phyloP scores from a whole-genome alignment of 2,113 vertebrate species.

The Tringa solitaria region DNA sequence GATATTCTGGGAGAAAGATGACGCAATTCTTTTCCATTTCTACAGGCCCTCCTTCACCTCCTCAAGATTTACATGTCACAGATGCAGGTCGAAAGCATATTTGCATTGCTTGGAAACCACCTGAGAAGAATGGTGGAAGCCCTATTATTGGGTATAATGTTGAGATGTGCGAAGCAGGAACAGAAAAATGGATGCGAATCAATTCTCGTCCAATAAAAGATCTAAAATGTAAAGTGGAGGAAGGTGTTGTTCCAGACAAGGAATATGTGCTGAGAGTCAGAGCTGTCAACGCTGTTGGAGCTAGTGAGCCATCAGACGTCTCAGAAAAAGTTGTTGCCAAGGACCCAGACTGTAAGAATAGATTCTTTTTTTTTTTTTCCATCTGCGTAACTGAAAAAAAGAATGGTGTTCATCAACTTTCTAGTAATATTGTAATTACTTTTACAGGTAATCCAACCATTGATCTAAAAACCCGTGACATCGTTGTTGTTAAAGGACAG shows the following conservation, averaged over 20 bases:
- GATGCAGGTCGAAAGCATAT: conserved; percentile 93
- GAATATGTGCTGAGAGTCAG: conserved; percentile 92
- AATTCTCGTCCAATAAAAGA: conserved; percentile 94
- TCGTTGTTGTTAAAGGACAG: conserved; percentile 91
- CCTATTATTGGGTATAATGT: conserved; percentile 94
- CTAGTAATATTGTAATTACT: neutral
- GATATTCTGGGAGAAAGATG: neutral
- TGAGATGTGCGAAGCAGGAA: conserved; percentile 92
- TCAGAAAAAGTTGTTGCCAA: conserved; percentile 94
- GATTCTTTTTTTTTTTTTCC: neutral
- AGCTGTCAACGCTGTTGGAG: conserved; percentile 91
- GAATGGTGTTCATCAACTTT: neutral
- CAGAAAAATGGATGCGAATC: conserved; percentile 96
- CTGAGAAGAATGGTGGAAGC: conserved; percentile 91
- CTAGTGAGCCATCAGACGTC: conserved; percentile 92
- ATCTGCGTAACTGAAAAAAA: neutral
- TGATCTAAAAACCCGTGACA: conserved; percentile 85
- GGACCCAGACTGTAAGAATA: conserved; percentile 93
- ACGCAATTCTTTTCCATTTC: neutral
- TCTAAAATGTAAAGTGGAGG: conserved; percentile 88
- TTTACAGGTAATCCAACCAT: conserved; percentile 88
- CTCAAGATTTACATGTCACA: conserved; percentile 85
- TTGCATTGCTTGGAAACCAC: conserved; percentile 91
- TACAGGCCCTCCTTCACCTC: conserved; percentile 90
- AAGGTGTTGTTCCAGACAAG: conserved; percentile 94